Percentiles rank a stretch among this genome's conserved stretches.
Conservation (phyloP, 2,797 vertebrate genomes). For the Hemitrygon akajei region DNA sequence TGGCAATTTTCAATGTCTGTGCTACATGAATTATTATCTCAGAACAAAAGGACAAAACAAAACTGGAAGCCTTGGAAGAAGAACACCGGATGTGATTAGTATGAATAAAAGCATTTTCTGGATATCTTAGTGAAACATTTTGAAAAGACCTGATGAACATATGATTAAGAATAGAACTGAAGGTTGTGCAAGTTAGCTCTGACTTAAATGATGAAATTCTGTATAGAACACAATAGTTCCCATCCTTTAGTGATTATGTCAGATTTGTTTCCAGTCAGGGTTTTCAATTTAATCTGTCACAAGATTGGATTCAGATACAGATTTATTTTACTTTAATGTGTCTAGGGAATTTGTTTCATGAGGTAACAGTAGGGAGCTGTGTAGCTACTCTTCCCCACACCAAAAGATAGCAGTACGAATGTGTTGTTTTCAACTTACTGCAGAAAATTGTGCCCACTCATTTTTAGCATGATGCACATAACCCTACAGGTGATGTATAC, state of each 20-base stretch:
- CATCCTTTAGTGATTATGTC: neutral
- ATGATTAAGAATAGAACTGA: neutral
- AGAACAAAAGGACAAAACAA: neutral
- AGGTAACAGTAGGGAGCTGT: neutral
- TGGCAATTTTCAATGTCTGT: neutral
- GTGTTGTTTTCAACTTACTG: no score
- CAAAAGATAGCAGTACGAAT: no score
- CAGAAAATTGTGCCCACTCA: no score
- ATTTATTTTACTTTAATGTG: neutral
- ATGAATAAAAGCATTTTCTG: neutral
- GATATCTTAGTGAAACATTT: neutral
- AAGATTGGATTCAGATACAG: neutral
- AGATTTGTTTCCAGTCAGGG: neutral
- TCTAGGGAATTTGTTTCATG: neutral
- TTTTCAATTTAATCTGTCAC: neutral
- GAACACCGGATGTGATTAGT: neutral
- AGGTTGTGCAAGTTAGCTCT: neutral
- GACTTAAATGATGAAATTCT: neutral
- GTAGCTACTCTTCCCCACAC: no score
- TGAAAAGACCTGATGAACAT: neutral
- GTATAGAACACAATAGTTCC: neutral
- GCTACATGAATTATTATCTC: neutral
- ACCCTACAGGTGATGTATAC: no score
- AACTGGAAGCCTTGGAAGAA: neutral
- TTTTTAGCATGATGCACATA: no score